Percentiles rank a stretch among this genome's conserved stretches.
Evolutionary conservation across 92 coral and sea anemone genomes (phyloP).

Genomic region (Palythoa caribaeorum): DNA sequence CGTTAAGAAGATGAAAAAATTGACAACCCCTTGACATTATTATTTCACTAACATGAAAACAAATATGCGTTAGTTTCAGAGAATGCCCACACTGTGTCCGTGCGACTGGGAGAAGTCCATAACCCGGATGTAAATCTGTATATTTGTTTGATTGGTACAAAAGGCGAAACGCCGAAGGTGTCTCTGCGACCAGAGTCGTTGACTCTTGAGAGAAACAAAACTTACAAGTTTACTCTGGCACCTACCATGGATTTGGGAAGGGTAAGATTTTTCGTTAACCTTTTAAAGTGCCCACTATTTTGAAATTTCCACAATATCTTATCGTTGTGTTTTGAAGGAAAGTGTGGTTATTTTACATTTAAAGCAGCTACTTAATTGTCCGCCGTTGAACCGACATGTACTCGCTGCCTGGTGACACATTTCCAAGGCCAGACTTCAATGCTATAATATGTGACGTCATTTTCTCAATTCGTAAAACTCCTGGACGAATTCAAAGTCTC

Average conservation of each 20-base stretch:
- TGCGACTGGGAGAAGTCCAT: slow-evolving; percentile 84
- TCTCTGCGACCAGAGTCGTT: slow-evolving; percentile 80
- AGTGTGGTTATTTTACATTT: too few relatives aligned
- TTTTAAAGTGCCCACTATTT: too few relatives aligned
- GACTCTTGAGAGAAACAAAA: slow-evolving; percentile 78
- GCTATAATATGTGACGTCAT: too few relatives aligned
- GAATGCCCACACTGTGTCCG: slow-evolving; percentile 83
- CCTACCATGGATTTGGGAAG: slow-evolving; percentile 86
- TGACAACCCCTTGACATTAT: background rate
- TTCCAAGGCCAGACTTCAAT: too few relatives aligned
- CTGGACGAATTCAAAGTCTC: too few relatives aligned
- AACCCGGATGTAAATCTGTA: slow-evolving; percentile 82
- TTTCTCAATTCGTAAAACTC: too few relatives aligned
- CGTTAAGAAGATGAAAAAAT: background rate
- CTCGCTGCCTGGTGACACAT: too few relatives aligned
- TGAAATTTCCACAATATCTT: too few relatives aligned
- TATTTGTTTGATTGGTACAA: slow-evolving; percentile 80
- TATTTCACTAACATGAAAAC: background rate
- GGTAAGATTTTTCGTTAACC: slow-evolving; percentile 45
- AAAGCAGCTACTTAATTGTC: too few relatives aligned
- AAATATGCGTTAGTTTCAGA: slow-evolving; percentile 58
- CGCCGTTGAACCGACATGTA: too few relatives aligned
- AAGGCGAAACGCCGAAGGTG: slow-evolving; percentile 91
- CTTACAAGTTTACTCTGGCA: slow-evolving; percentile 86
- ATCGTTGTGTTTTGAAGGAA: too few relatives aligned